phyloP scores from a whole-genome alignment of 2,888 invertebrate genomes.

The Heliconius cydno region DNA sequence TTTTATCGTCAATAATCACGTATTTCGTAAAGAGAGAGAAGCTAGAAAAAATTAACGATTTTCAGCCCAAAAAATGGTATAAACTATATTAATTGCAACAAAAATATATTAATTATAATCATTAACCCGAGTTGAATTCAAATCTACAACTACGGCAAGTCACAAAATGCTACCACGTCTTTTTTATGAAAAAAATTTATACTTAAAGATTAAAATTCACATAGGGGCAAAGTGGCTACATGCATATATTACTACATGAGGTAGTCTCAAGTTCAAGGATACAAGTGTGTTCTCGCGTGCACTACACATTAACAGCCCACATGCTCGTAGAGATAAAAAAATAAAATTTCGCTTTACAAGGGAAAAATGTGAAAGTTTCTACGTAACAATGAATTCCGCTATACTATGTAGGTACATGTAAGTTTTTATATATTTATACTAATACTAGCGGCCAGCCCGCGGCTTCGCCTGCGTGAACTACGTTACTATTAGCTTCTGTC shows the following conservation, averaged over 20 bases:
- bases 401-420: background rate
- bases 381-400: conserved; percentile 7
- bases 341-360: conserved; percentile 19
- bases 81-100: too few species aligned
- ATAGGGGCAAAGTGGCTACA: conserved; percentile 18
- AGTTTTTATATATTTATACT: background rate
- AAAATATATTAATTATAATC: background rate
- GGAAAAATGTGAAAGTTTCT: conserved; percentile 8
- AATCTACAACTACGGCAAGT: background rate
- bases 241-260: conserved; percentile 17
- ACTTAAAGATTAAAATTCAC: conserved; percentile 3
- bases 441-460: too few species aligned
- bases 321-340: conserved; percentile 19
- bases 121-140: background rate
- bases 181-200: background rate
- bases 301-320: conserved; percentile 27
- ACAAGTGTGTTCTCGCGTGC: conserved; percentile 31
- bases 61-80: too few species aligned
- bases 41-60: too few species aligned
- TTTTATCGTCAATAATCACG: background rate
- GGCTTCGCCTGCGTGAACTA: too few species aligned
- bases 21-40: background rate
- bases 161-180: background rate
- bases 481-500: too few species aligned
- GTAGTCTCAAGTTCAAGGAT: conserved; percentile 33